These are phyloP conservation scores for Drosophila falleni DNA, from an alignment of 2,888 invertebrate genomes.

Conservation along the genomic window DNA sequence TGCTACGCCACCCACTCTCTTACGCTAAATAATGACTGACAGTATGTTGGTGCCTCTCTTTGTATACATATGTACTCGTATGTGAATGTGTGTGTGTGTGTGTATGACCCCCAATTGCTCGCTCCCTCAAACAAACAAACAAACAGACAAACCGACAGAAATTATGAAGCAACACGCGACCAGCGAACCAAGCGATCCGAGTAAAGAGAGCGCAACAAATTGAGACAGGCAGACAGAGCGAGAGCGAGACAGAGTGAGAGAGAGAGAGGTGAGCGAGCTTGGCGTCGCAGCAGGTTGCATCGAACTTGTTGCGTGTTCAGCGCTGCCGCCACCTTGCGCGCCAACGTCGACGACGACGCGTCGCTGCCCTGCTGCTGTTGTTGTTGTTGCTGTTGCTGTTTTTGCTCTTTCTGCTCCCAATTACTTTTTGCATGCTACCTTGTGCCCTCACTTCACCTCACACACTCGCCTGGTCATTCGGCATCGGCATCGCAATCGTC, in stretches of 20 bases:
- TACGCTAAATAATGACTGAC: constrained; percentile 80
- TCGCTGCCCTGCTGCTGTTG: constrained; percentile 1
- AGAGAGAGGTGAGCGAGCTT: constrained; percentile 11
- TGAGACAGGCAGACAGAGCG: constrained; percentile 26
- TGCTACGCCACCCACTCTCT: constrained; percentile 48
- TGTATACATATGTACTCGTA: background rate
- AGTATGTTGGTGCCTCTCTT: constrained; percentile 73
- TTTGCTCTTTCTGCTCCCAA: constrained; percentile 81
- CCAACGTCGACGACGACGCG: constrained; percentile 15
- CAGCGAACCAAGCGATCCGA: constrained; percentile 58
- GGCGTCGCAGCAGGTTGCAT: constrained; percentile 60
- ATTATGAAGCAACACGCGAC: constrained; percentile 72
- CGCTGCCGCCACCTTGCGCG: constrained; percentile 75
- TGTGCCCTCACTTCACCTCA: constrained; percentile 80
- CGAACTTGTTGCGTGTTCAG: constrained; percentile 76
- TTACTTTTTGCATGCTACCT: constrained; percentile 82
- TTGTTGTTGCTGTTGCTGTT: constrained; percentile 43
- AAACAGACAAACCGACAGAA: constrained; percentile 62
- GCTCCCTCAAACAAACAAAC: constrained; percentile 69
- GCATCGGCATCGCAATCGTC: constrained; percentile 70
- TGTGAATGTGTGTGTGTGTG: constrained; percentile 17
- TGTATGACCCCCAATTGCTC: constrained; percentile 80
- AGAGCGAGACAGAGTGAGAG: background rate
- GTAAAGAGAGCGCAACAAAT: constrained; percentile 64
- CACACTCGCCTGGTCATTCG: constrained; percentile 66